Evolutionary conservation across 2,888 invertebrate genomes (phyloP).

Genomic region (Homarus gammarus): DNA sequence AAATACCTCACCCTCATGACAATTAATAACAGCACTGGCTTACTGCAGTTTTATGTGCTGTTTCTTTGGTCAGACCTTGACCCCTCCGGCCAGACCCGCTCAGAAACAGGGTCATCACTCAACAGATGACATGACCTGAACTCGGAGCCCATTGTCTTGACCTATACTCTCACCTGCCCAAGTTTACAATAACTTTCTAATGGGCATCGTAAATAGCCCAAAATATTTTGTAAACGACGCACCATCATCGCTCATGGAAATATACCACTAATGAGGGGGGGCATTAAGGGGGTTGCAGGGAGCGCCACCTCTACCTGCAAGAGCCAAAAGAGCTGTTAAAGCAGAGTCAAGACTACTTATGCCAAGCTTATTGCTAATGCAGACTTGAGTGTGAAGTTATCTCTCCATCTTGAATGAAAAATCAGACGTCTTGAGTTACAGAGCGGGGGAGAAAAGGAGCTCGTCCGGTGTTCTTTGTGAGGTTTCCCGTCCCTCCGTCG

Average conservation of each 20-base stretch:
- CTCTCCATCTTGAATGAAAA: conserved; percentile 54
- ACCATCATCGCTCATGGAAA: conserved; percentile 26
- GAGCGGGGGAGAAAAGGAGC: background rate
- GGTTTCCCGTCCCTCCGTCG: no score
- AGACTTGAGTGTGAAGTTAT: conserved; percentile 63
- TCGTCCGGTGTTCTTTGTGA: background rate
- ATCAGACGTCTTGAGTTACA: conserved; percentile 48
- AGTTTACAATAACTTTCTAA: conserved; percentile 48
- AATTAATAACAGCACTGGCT: conserved; percentile 65
- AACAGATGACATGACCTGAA: conserved; percentile 61
- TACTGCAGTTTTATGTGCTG: conserved; percentile 66
- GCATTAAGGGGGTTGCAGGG: conserved; percentile 31
- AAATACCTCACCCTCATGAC: conserved; percentile 67
- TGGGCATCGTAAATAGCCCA: conserved; percentile 35
- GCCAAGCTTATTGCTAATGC: conserved; percentile 63
- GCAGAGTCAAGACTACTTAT: conserved; percentile 53
- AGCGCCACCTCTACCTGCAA: conserved; percentile 21
- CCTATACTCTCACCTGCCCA: conserved; percentile 32
- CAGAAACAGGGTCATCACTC: conserved; percentile 57
- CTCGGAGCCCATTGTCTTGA: conserved; percentile 30
- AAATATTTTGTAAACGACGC: conserved; percentile 29
- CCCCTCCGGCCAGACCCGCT: conserved; percentile 29
- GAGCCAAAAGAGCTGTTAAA: conserved; percentile 47
- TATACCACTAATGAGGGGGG: conserved; percentile 42
- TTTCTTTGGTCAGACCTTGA: conserved; percentile 41